Evolutionary conservation across 2,797 vertebrate genomes (phyloP).

Genomic region (Chiroxiphia lanceolata): DNA sequence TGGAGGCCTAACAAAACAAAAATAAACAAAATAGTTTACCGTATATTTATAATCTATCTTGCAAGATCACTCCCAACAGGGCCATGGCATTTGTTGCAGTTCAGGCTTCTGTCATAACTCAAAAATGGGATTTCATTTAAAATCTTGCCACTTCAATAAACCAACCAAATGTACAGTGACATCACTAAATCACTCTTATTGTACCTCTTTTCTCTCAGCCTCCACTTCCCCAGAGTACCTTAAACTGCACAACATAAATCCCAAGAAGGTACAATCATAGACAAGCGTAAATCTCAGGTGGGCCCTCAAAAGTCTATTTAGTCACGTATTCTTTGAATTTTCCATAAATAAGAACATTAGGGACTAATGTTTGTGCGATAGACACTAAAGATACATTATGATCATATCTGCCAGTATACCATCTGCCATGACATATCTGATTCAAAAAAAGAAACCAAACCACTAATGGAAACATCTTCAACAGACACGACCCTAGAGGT

Average conservation of each 20-base stretch:
- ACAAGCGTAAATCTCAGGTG: neutral
- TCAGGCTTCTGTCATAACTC: neutral
- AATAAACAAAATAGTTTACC: neutral
- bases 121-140: slow-evolving; percentile 6
- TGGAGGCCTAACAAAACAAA: neutral
- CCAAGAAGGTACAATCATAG: neutral
- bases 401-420: neutral
- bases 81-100: neutral
- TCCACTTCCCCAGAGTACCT: neutral
- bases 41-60: neutral
- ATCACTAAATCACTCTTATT: slow-evolving; percentile 11
- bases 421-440: neutral
- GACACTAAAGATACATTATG: neutral
- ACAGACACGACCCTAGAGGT: neutral
- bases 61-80: slow-evolving; percentile 20
- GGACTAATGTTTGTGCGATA: neutral
- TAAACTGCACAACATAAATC: slow-evolving; percentile 1
- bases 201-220: neutral
- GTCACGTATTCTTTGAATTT: neutral
- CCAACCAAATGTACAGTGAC: neutral
- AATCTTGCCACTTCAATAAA: neutral
- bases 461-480: neutral
- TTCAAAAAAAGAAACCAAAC: neutral
- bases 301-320: neutral
- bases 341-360: slow-evolving; percentile 13